Percentiles rank a stretch among this genome's conserved stretches.
Evolutionary conservation across 2,797 vertebrate genomes (phyloP).

Genomic region (Eleutherodactylus coqui): DNA sequence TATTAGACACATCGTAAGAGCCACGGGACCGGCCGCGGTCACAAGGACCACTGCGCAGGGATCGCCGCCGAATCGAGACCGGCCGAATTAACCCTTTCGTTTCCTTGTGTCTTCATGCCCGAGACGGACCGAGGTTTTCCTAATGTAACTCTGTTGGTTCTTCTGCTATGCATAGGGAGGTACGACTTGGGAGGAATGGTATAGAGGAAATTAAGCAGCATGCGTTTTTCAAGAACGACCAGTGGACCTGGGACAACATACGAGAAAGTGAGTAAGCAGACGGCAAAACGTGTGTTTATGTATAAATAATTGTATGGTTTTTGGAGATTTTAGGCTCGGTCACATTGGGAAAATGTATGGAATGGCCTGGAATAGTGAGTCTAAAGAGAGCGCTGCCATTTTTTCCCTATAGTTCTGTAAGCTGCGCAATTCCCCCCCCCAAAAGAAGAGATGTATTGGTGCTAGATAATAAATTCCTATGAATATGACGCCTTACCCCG

Average conservation of each 20-base stretch:
- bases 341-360: not conserved
- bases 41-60: too few species aligned
- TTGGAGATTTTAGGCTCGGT: not conserved
- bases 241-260: slow-evolving; percentile 96
- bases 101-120: not conserved
- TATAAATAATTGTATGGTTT: not conserved
- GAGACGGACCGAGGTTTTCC: not conserved
- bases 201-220: slow-evolving; percentile 97
- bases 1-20: slow-evolving; percentile 13
- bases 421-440: too few species aligned
- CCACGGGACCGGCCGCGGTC: not conserved
- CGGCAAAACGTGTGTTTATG: too few species aligned
- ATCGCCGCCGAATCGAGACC: not conserved
- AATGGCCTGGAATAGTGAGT: not conserved
- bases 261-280: slow-evolving; percentile 93
- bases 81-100: not conserved
- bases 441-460: too few species aligned
- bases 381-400: not conserved
- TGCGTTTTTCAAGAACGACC: slow-evolving; percentile 95
- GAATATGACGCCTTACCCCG: too few species aligned
- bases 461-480: too few species aligned
- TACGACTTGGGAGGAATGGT: slow-evolving; percentile 93
- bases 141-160: slow-evolving; percentile 63
- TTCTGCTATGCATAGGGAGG: slow-evolving; percentile 85
- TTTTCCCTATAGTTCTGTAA: too few species aligned